Evolutionary conservation across 2,888 invertebrate genomes (phyloP).

Genomic region (Operophtera brumata): DNA sequence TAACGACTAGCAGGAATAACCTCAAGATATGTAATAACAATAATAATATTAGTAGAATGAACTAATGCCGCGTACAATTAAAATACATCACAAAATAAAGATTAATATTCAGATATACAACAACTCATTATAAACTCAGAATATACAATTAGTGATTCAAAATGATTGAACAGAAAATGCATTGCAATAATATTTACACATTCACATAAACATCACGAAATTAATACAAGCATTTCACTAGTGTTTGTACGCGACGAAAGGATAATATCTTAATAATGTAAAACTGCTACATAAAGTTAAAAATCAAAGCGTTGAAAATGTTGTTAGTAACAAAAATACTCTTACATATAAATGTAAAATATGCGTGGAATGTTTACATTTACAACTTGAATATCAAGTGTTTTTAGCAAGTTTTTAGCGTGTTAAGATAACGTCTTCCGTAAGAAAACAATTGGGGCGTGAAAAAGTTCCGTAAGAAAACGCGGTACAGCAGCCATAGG

Average conservation of each 20-base stretch:
- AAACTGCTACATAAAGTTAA: conserved; percentile 8
- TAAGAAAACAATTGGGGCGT: background rate
- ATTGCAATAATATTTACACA: conserved; percentile 43
- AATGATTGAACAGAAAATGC: conserved; percentile 49
- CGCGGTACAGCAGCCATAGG: no score
- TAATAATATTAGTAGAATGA: background rate
- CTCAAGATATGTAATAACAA: background rate
- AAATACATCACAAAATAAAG: conserved; percentile 17
- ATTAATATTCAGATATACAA: conserved; percentile 23
- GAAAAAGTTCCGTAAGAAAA: no score
- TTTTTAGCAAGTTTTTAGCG: background rate
- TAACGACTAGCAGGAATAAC: background rate
- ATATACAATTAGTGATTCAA: conserved; percentile 40
- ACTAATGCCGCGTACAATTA: conserved; percentile 13
- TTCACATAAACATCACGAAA: conserved; percentile 31
- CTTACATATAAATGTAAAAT: conserved; percentile 20
- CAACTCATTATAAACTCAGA: conserved; percentile 35
- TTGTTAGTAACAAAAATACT: conserved; percentile 5
- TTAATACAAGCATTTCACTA: conserved; percentile 39
- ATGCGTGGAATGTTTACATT: conserved; percentile 27
- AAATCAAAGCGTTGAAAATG: conserved; percentile 5
- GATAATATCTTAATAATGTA: background rate
- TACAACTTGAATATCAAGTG: conserved; percentile 7
- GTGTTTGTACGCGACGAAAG: conserved; percentile 15
- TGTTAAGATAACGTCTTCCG: background rate